Base-by-base conservation (phyloP, 2,888 invertebrate species). In the Branchipolynoe longqiensis region DNA sequence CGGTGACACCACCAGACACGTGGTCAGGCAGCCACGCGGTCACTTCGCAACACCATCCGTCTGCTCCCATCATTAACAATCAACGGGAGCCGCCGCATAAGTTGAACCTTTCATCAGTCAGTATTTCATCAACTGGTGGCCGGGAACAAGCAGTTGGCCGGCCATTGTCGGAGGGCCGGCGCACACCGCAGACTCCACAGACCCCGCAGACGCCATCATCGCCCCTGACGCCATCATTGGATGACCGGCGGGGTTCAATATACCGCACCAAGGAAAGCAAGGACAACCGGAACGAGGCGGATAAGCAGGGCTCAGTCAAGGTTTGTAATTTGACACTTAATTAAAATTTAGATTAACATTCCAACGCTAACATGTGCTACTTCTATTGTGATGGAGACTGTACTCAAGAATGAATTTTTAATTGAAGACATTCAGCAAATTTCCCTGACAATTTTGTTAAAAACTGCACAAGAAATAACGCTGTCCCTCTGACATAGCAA, bases 211-310 rank as follows among this genome's bases (percentile, higher is more conserved):
- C 78, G 8, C 78, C 78, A 12, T 8, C 48, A 22, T n/a, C n/a
- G 14, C 6, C 74, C 2, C 74, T 41, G 40, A 4, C n/a, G 22
- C 14, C 78, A 4, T 48, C 78, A 12, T 8, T 28, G n/a, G 48
- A 41, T 14, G 78, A 78, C 6, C 25, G 54, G 48, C 41, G 78
- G 12, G 78, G 78, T 8, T 48, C 48, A 18, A 12, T 78, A 1
- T 78, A 78, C 41, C 78, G 78, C 18, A 25, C 48, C n/a, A 78
- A 78, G 48, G 78, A 78, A 14, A 54, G 78, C 41, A 78, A 54
- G 28, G 78, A 78, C 14, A 54, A 48, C 41, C 48, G 54, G 0
- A 33, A 58, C 18, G 87, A 86, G 41, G 84, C 59, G 0, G 85
- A 69, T 48, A 82, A 38, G 22, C 58, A 58, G 28, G 14, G 40